These are phyloP conservation scores for Agrilus cyanescens DNA, from an alignment of 2,888 invertebrate species.

Conservation along the genomic window DNA sequence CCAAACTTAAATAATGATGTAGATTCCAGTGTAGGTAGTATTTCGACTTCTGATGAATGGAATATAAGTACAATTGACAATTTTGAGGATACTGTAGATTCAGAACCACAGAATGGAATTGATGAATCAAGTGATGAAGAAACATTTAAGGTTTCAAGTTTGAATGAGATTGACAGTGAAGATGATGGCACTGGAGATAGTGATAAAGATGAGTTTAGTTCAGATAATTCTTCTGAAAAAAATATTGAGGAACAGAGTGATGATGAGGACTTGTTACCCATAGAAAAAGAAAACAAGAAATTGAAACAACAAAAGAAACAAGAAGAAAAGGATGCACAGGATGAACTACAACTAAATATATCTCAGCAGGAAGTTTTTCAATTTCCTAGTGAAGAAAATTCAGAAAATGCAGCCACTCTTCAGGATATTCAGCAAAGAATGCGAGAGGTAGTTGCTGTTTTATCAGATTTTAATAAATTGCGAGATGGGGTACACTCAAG, in stretches of 20 bases:
- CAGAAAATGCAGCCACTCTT: slow-evolving; percentile 59
- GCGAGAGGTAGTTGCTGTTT: slow-evolving; percentile 67
- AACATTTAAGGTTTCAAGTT: slow-evolving; percentile 22
- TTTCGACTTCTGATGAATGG: slow-evolving; percentile 16
- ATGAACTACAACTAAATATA: slow-evolving; percentile 73
- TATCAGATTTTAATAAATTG: slow-evolving; percentile 65
- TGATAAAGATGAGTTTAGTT: slow-evolving; percentile 24
- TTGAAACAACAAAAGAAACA: slow-evolving; percentile 60
- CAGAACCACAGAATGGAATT: slow-evolving; percentile 26
- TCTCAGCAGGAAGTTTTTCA: slow-evolving; percentile 63
- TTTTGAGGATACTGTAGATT: slow-evolving; percentile 22
- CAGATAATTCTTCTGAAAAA: slow-evolving; percentile 20
- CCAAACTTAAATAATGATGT: slow-evolving; percentile 16
- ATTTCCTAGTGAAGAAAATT: slow-evolving; percentile 66
- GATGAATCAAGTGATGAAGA: slow-evolving; percentile 24
- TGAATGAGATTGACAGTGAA: slow-evolving; percentile 21
- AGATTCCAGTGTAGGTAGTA: slow-evolving; percentile 13
- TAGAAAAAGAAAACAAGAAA: slow-evolving; percentile 73
- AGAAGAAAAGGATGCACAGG: slow-evolving; percentile 62
- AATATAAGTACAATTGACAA: slow-evolving; percentile 24
- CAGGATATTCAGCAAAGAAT: slow-evolving; percentile 83
- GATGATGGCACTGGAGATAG: slow-evolving; percentile 29
- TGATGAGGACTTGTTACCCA: slow-evolving; percentile 65
- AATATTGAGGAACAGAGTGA: slow-evolving; percentile 33
- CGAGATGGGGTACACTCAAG: slow-evolving; percentile 60